A percentile compares a stretch with the other conserved stretches of the same genome.
These are phyloP conservation scores for Dugesia japonica DNA, from an alignment of 2,888 invertebrate genomes.

Conservation along the genomic window DNA sequence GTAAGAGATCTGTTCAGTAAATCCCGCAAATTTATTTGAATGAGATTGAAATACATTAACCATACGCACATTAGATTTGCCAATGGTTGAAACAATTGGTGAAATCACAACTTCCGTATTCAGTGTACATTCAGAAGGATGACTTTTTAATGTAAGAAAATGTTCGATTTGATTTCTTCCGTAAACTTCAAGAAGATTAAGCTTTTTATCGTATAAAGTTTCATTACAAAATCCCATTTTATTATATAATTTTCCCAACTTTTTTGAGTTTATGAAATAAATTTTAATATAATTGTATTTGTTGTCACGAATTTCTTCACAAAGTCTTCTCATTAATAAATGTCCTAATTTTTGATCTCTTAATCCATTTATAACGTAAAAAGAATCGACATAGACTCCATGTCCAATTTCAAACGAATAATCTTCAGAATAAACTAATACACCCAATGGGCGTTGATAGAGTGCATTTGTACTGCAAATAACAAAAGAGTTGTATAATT, in stretches of 20 bases:
- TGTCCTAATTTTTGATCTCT: neutral
- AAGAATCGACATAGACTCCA: neutral
- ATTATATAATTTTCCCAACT: neutral
- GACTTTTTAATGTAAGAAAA: neutral
- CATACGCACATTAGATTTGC: neutral
- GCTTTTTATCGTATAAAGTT: neutral
- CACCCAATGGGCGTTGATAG: neutral
- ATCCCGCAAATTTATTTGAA: neutral
- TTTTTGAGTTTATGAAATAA: neutral
- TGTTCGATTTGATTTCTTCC: neutral
- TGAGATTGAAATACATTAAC: neutral
- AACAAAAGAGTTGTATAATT: neutral
- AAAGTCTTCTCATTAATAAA: neutral
- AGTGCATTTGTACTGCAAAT: neutral
- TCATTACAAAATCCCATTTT: conserved; percentile 12
- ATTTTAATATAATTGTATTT: neutral
- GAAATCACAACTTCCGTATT: neutral
- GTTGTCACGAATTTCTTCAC: neutral
- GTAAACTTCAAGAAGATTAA: conserved; percentile 10
- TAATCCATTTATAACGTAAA: neutral
- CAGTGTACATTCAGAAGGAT: neutral
- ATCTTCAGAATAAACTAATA: neutral
- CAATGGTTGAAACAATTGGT: neutral
- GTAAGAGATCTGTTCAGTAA: neutral
- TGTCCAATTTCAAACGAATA: neutral